Percentiles rank a stretch among this genome's conserved stretches.
These are phyloP conservation scores for Hemitrygon akajei DNA, from an alignment of 2,797 vertebrate genomes.

Conservation along the genomic window DNA sequence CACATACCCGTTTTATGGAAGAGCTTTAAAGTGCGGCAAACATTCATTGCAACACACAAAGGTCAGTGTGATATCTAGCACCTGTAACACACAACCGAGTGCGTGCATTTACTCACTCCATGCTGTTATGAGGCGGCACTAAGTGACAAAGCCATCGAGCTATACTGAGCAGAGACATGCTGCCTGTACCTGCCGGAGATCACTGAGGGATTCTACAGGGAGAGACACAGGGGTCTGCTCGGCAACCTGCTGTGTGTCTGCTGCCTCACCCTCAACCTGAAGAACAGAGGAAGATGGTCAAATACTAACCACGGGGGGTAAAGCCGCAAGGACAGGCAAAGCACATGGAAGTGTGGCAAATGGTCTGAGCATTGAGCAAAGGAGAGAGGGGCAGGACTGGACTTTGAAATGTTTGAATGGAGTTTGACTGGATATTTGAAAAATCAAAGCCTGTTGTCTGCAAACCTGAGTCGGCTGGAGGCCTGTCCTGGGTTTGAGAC, in stretches of 20 bases:
- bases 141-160: no score
- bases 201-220: slow-evolving; percentile 67
- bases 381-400: no score
- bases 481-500: no score
- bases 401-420: no score
- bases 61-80: neutral
- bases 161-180: neutral
- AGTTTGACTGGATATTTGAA: no score
- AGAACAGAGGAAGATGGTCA: neutral
- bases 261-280: neutral
- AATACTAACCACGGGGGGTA: neutral
- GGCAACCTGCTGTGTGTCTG: neutral
- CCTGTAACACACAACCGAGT: neutral
- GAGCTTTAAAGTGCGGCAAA: neutral
- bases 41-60: neutral
- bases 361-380: neutral
- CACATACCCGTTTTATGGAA: neutral
- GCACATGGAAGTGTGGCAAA: neutral
- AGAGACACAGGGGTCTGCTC: slow-evolving; percentile 55
- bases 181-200: slow-evolving; percentile 74
- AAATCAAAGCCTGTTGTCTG: no score
- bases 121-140: neutral
- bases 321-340: neutral
- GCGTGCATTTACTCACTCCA: neutral
- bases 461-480: no score